Base-by-base conservation (phyloP, 2,113 vertebrate species). In the Eubucco bourcierii region DNA sequence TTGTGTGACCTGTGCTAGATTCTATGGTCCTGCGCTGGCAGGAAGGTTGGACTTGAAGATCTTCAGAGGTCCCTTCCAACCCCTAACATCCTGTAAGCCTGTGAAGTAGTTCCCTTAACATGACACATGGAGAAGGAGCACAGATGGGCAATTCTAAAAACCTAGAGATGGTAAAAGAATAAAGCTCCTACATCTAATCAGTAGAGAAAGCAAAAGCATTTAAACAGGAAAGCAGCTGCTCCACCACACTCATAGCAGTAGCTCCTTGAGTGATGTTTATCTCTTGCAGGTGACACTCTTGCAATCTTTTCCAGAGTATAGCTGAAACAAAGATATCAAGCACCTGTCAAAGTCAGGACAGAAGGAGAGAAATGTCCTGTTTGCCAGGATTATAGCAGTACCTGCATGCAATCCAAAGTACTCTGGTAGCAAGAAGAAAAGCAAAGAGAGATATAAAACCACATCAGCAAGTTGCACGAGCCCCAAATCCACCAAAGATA, bases 321-420 rank as follows among this genome's bases (percentile, higher is more conserved):
- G 44, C 39, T 87, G 67, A 84, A 89, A 82, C 31, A 92, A 66
- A 44, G 87, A 64, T 19, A 90, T 33, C 61, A 72, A 87, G 73
- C 47, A 75, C 74, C 50, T 80, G 70, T 72, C 84, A 86, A 92
- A 91, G 58, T 25, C 88, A 91, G 90, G 68, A 89, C 76, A 92
- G 37, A 24, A 90, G 61, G 37, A 68, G 63, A 8, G 67, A 84
- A 52, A 68, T 1, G 34, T 29, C 63, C 81, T 46, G 46, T 75
- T 93, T 86, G 37, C 85, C 88, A 94, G 71, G 44, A 84, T 88
- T 50, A 87, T 77, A 79, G 84, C 28, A 95, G 84, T 99, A 99
- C 99, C 99, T 99, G 99, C 99, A 99, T 99, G 98, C 98, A 99
- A 98, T 99, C 99, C 99, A 99, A 97, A 96, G 99, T 98, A 96